Percentiles rank a stretch among this genome's conserved stretches.
phyloP scores from a whole-genome alignment of 2,797 vertebrate genomes.

The Leptodon cayanensis region DNA sequence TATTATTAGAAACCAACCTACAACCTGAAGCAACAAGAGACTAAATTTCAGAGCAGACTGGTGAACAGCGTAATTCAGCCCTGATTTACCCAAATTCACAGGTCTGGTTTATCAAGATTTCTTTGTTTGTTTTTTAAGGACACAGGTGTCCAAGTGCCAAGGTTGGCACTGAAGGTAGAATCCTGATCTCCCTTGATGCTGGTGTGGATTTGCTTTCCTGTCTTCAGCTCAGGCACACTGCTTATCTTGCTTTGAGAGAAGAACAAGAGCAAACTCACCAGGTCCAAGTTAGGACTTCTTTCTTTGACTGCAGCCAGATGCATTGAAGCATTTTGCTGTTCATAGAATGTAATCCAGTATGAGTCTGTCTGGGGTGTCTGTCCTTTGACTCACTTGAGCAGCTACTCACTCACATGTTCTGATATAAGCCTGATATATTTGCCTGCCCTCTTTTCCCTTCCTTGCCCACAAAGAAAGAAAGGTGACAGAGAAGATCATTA shows the following conservation, averaged over 20 bases:
- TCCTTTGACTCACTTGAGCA: constrained; percentile 24
- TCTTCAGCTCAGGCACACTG: constrained; percentile 30
- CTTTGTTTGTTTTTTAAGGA: neutral
- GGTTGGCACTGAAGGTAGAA: neutral
- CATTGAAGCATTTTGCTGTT: constrained; percentile 27
- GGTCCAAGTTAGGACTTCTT: constrained; percentile 2
- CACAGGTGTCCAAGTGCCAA: neutral
- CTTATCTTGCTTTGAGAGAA: constrained; percentile 40
- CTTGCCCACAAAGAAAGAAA: neutral
- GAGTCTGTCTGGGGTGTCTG: neutral
- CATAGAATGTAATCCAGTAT: neutral
- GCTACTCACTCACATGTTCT: neutral
- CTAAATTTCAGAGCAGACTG: neutral
- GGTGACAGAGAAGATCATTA: neutral
- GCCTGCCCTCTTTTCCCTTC: neutral
- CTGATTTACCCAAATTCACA: neutral
- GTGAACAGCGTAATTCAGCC: neutral
- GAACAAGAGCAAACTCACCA: constrained; percentile 47
- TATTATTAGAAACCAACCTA: neutral
- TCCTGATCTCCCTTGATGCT: neutral
- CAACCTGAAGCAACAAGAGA: neutral
- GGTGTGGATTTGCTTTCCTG: constrained; percentile 39
- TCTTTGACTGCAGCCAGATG: neutral
- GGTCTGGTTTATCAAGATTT: neutral
- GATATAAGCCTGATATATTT: neutral